A percentile compares a stretch with the other conserved stretches of the same genome.
These are phyloP conservation scores for Notospermus geniculatus DNA, from an alignment of 1,140 invertebrate genomes.

Conservation along the genomic window DNA sequence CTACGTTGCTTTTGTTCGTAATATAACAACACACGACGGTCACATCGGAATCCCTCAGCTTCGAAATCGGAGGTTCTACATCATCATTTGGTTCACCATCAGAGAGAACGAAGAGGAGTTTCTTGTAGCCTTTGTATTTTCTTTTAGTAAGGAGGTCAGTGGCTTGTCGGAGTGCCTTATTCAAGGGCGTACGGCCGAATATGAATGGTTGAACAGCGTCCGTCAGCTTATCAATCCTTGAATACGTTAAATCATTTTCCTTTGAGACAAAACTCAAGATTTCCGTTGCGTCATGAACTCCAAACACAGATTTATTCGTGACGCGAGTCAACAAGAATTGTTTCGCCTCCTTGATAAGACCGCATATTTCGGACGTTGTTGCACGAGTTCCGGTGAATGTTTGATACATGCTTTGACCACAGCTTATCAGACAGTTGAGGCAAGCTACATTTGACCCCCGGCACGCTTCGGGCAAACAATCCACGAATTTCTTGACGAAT, in stretches of 20 bases:
- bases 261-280: background rate
- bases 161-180: background rate
- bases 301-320: background rate
- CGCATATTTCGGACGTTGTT: background rate
- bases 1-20: background rate
- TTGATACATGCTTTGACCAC: background rate
- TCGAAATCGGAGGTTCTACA: background rate
- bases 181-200: background rate
- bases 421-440: background rate
- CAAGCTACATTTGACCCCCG: background rate
- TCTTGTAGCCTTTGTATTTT: too few relatives aligned
- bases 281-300: background rate
- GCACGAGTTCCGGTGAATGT: background rate
- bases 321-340: too few relatives aligned
- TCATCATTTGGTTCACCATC: background rate
- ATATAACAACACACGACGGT: background rate
- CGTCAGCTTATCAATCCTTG: background rate
- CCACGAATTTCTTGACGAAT: background rate
- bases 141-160: background rate
- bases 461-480: background rate
- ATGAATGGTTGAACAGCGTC: background rate
- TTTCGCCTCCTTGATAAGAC: background rate
- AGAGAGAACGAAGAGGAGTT: too few relatives aligned
- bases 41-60: background rate
- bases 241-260: background rate